phyloP scores from a whole-genome alignment of 2,888 invertebrate genomes.

The Odontocerum albicorne region DNA sequence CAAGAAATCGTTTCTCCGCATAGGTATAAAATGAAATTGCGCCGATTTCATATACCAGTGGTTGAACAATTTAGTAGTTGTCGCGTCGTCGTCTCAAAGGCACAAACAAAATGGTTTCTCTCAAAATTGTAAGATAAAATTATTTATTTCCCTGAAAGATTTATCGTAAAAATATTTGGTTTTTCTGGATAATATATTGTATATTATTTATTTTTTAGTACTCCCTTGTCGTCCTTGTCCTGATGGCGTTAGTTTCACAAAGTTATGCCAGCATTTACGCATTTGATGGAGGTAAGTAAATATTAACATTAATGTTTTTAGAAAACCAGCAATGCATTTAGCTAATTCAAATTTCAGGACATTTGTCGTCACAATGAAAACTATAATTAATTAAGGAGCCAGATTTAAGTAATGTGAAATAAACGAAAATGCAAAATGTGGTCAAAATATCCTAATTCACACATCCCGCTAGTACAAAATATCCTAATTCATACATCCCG shows the following conservation, averaged over 20 bases:
- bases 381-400: no score
- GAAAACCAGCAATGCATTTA: no score
- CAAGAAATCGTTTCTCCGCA: conserved; percentile 21
- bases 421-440: no score
- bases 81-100: conserved; percentile 5
- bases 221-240: conserved; percentile 24
- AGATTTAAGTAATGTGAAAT: no score
- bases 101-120: conserved; percentile 26
- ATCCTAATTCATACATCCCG: no score
- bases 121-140: conserved; percentile 30
- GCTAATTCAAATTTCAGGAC: no score
- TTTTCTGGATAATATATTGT: neutral
- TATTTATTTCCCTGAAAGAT: neutral
- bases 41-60: conserved; percentile 19
- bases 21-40: conserved; percentile 32
- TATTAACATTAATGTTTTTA: neutral
- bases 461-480: no score
- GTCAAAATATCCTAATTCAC: no score
- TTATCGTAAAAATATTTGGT: no score
- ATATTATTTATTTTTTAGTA: conserved; percentile 24
- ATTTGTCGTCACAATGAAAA: no score
- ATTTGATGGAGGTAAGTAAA: conserved; percentile 23
- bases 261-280: conserved; percentile 24
- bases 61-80: conserved; percentile 5
- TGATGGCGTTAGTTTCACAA: conserved; percentile 27